Evolutionary conservation across 2,113 vertebrate species (phyloP).

Genomic region (zebrafish (Danio rerio)): GRCz12tu NC_133193.1:27364501-27365000

Average conservation of each 20-base stretch:
- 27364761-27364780: background rate
- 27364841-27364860: background rate
- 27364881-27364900: background rate
- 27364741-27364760: constrained; percentile 18
- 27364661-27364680: background rate
- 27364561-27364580: constrained; percentile 22
- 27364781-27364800: background rate
- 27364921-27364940: constrained; percentile 40
- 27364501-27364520: constrained; percentile 3
- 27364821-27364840: constrained; percentile 34
- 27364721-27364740: constrained; percentile 11
- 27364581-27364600: constrained; percentile 25
- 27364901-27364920: constrained; percentile 39
- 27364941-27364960: constrained; percentile 44
- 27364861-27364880: background rate
- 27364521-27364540: constrained; percentile 21
- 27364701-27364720: constrained; percentile 27
- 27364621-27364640: constrained; percentile 32
- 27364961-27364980: constrained; percentile 15
- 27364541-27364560: constrained; percentile 12
- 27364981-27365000: constrained; percentile 10
- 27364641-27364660: constrained; percentile 30
- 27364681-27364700: constrained; percentile 17
- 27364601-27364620: constrained; percentile 31
- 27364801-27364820: constrained; percentile 17